phyloP scores from a whole-genome alignment of 2,888 invertebrate genomes.

The Pyrgus malvae region DNA sequence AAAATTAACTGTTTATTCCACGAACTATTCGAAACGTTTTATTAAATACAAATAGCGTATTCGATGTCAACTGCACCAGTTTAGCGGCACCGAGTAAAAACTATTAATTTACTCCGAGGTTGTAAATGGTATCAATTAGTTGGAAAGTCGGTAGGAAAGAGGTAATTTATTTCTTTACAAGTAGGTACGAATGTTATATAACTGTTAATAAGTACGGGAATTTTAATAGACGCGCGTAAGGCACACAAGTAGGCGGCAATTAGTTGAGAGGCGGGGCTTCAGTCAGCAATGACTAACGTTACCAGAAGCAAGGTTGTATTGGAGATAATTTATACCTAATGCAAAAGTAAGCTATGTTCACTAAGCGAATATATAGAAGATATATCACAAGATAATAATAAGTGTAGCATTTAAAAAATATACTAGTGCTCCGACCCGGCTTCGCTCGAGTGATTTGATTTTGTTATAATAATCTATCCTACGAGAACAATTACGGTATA shows the following conservation, averaged over 20 bases:
- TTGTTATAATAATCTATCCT: no score
- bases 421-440: no score
- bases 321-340: constrained; percentile 1
- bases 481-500: no score
- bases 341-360: no score
- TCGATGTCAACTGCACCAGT: constrained; percentile 13
- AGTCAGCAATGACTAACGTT: constrained; percentile 8
- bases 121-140: constrained; percentile 28
- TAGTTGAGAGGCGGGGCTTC: constrained; percentile 54
- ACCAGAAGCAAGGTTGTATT: constrained; percentile 2
- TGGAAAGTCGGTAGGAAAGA: constrained; percentile 24
- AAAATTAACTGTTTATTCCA: no score
- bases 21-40: neutral
- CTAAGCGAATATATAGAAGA: no score
- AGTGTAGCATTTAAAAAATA: no score
- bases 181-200: constrained; percentile 24
- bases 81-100: constrained; percentile 14
- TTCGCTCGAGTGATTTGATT: no score
- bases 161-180: constrained; percentile 28
- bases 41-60: constrained; percentile 1
- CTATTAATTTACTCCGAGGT: constrained; percentile 18
- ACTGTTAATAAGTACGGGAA: constrained; percentile 34
- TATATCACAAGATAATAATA: no score
- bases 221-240: constrained; percentile 52
- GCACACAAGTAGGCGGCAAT: constrained; percentile 72